Percentiles rank a stretch among this genome's conserved stretches.
Conservation (phyloP, 1,140 invertebrate species). For the Bombus cullumanus region DNA sequence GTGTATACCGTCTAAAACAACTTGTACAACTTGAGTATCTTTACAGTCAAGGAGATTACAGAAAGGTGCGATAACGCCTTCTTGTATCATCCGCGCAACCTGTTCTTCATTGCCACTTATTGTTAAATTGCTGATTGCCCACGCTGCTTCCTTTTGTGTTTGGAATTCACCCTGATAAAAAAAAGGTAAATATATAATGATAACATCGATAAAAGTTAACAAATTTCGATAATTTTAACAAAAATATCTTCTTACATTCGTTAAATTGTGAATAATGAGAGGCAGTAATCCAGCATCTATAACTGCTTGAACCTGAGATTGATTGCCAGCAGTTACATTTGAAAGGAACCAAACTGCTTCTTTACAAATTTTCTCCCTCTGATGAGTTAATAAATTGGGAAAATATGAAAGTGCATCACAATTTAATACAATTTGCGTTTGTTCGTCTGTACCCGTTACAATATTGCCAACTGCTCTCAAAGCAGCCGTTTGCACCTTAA, state of each 20-base stretch:
- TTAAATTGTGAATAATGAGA: conserved; percentile 95
- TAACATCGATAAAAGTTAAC: background rate
- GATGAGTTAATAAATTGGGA: conserved; percentile 93
- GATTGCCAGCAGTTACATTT: conserved; percentile 99
- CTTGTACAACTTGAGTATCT: conserved; percentile 94
- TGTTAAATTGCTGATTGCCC: conserved; percentile 99
- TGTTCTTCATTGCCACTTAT: conserved; percentile 98
- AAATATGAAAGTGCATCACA: conserved; percentile 95
- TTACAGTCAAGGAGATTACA: conserved; percentile 95
- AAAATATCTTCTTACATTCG: conserved; percentile 81
- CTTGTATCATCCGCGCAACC: conserved; percentile 92
- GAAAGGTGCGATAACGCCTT: conserved; percentile 95
- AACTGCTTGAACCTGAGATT: conserved; percentile 97
- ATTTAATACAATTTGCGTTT: conserved; percentile 90
- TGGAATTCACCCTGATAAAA: conserved; percentile 96
- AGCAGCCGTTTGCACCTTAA: conserved; percentile 98
- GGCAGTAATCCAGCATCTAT: conserved; percentile 97
- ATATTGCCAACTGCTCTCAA: conserved; percentile 99
- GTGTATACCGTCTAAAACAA: conserved; percentile 95
- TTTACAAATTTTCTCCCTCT: conserved; percentile 93
- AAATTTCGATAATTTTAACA: background rate
- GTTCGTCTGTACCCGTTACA: conserved; percentile 99
- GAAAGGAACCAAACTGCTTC: conserved; percentile 99
- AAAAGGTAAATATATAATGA: conserved; percentile 49
- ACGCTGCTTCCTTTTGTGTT: conserved; percentile 99